Percentiles rank a stretch among this genome's conserved stretches.
phyloP scores from a whole-genome alignment of 2,888 invertebrate species.

The Pseudoips prasinana region DNA sequence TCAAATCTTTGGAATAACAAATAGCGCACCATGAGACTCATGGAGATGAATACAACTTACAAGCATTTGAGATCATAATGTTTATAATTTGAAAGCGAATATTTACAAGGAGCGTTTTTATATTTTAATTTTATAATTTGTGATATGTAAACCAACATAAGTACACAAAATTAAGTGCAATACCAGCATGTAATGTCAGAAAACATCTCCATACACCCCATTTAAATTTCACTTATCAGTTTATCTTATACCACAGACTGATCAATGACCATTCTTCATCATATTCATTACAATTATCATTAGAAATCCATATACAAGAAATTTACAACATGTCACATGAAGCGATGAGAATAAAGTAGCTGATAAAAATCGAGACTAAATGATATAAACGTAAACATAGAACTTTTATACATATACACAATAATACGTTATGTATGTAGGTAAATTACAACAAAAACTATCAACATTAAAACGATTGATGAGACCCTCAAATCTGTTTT shows the following conservation, averaged over 20 bases:
- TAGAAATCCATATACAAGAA: slow-evolving; percentile 32
- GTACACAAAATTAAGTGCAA: slow-evolving; percentile 48
- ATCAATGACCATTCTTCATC: slow-evolving; percentile 35
- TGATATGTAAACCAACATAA: slow-evolving; percentile 63
- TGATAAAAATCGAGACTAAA: slow-evolving; percentile 17
- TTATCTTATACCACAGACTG: slow-evolving; percentile 41
- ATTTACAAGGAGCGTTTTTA: slow-evolving; percentile 47
- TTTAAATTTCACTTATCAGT: slow-evolving; percentile 36
- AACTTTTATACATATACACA: too few species aligned
- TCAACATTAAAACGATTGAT: too few species aligned
- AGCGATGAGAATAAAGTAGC: slow-evolving; percentile 18
- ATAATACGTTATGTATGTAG: too few species aligned
- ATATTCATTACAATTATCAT: slow-evolving; percentile 27
- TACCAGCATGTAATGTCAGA: slow-evolving; percentile 39
- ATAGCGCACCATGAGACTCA: slow-evolving; percentile 44
- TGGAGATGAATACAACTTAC: slow-evolving; percentile 44
- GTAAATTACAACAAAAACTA: too few species aligned
- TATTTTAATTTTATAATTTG: slow-evolving; percentile 41
- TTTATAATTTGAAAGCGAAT: slow-evolving; percentile 41
- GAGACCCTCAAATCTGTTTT: too few species aligned
- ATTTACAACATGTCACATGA: slow-evolving; percentile 39
- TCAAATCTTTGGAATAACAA: too few species aligned
- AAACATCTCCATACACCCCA: slow-evolving; percentile 52
- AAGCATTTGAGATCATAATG: slow-evolving; percentile 39
- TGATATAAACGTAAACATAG: too few species aligned